Base-by-base conservation (phyloP, 2,888 invertebrate genomes). In the Rotaria sp. region DNA sequence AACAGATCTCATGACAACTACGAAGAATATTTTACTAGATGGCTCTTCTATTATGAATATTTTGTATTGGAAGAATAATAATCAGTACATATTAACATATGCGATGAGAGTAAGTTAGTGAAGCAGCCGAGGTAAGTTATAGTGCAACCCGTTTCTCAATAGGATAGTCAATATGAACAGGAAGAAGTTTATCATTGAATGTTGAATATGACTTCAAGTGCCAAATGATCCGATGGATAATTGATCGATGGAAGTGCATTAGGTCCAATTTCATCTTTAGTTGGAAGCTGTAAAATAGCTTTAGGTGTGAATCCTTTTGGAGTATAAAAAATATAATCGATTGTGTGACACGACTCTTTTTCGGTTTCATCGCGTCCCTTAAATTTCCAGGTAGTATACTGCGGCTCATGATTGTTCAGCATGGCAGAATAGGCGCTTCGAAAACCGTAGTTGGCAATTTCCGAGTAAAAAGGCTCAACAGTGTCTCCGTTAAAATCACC, bases 161-260 rank as follows among this genome's bases (percentile, higher is more conserved):
- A 3, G 41, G 41, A n/a, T n/a, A 41, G 41, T 41, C 8, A 3
- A 41, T 41, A 41, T 41, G 8, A 41, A 8, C 41, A 41, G 41
- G 8, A 41, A 41, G 41, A 8, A 41, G 8, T 41, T 52, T 52
- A 52, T 52, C 24, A 11, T 52, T 52, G 3, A 24, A 52, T 52
- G 24, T 24, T 24, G 85, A 90, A 88, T 85, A 90, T 90, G 88
- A 88, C 89, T 10, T 89, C 93, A 87, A 95, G 92, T 0, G 94
- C 94, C 89, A 95, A 94, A 89, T 95, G 95, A 92, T 95, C 95
- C 2, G 94, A 94, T 0, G 94, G 94, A 91, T 94, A 95, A 85
- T 92, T 91, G 88, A 93, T 92, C 85, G 94, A 94, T 5, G 94
- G 94, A 41, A 94, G 93, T 84, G 94, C 92, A 88, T 93, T 92